Percentiles rank a stretch among this genome's conserved stretches.
These are phyloP conservation scores for Lochmaea capreae DNA, from an alignment of 2,888 invertebrate species.

Conservation along the genomic window DNA sequence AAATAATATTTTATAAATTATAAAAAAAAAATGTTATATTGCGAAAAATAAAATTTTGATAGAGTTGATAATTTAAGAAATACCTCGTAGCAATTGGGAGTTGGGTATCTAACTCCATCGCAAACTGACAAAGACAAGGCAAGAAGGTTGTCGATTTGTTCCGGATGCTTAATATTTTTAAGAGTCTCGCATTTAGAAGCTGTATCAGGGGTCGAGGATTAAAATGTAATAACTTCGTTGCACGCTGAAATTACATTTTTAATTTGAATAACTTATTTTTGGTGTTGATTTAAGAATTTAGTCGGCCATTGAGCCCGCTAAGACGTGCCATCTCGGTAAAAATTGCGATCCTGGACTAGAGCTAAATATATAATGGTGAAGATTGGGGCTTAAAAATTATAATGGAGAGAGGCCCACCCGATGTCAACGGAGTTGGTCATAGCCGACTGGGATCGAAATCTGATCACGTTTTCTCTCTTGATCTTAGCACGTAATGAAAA, in stretches of 20 bases:
- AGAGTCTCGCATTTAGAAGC: slow-evolving; percentile 64
- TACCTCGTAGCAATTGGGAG: slow-evolving; percentile 22
- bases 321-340: slow-evolving; percentile 78
- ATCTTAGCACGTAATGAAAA: slow-evolving; percentile 79
- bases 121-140: slow-evolving; percentile 29
- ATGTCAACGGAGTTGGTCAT: slow-evolving; percentile 43
- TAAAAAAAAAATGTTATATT: too few species aligned
- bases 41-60: neutral
- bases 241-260: slow-evolving; percentile 74
- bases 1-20: too few species aligned
- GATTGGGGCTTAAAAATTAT: slow-evolving; percentile 81
- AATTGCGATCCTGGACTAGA: slow-evolving; percentile 79
- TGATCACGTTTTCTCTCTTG: slow-evolving; percentile 68
- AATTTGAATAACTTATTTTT: slow-evolving; percentile 80
- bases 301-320: slow-evolving; percentile 68
- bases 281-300: slow-evolving; percentile 78
- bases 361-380: slow-evolving; percentile 79
- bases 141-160: slow-evolving; percentile 62
- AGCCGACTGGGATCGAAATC: slow-evolving; percentile 57
- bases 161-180: slow-evolving; percentile 66
- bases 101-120: slow-evolving; percentile 23
- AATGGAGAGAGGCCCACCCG: slow-evolving; percentile 66
- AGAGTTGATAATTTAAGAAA: neutral
- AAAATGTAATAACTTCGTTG: slow-evolving; percentile 67
- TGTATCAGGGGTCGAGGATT: slow-evolving; percentile 65